Base-by-base conservation (phyloP, 2,113 vertebrate species). In the Hippolais icterina region DNA sequence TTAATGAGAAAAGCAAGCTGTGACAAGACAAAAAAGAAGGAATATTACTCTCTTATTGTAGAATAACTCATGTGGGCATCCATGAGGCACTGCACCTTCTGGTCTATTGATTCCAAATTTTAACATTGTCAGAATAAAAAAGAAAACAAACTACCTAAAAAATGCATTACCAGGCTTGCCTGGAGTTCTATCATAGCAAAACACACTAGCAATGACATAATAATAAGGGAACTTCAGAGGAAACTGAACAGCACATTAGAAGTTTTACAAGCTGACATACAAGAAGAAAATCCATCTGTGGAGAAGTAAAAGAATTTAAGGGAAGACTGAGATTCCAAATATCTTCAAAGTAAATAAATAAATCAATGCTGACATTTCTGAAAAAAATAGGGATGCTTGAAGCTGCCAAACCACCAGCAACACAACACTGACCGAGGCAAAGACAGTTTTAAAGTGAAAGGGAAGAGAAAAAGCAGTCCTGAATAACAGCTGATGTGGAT, bases 1-100 rank as follows among this genome's bases (percentile, higher is more conserved):
- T 75, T 80, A 92, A 89, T 79, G 63, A 90, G 70, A 96, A 96
- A 87, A 57, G 49, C 61, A 91, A 89, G 37, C 33, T 80, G 61
- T 78, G 83, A 50, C 29, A 64, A 64, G 19, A 28, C 6, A 46
- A 65, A 82, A 61, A 57, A 78, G 79, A 87, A 70, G 5, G 18
- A 81, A 78, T 75, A 69, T 83, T 91, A 64, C 19, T 93, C 70
- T 91, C 29, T 54, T 35, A 47, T 28, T 82, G 3, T 39, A 17
- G 21, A 47, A 37, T 39, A 31, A 50, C 44, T 70, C 1, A 1
- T 52, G 59, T 17, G 12, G 68, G 23, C 19, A 63, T 61, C 39
- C 15, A 22, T 33, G 23, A 54, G n/a, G 15, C 28, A 60, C 17
- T 69, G n/a, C 29, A 60, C 24, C 16, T n/a, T 35, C 41, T 28